Evolutionary conservation across 1,140 invertebrate species (phyloP), one percentile per base, ranked within the genome.

Genomic region (Lepidurus apus): DNA sequence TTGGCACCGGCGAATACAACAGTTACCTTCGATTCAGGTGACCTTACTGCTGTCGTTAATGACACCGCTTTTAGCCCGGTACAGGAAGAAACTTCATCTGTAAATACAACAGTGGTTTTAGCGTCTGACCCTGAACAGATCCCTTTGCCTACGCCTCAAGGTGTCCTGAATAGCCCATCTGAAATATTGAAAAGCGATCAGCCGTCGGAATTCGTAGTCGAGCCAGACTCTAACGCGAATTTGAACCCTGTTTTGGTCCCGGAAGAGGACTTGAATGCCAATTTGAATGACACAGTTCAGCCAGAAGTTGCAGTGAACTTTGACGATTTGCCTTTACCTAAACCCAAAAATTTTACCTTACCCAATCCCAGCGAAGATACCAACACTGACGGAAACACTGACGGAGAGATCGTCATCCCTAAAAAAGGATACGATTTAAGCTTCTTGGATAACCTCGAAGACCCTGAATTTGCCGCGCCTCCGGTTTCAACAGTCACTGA

Each of bases 371-470:
- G 17, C 3, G 53, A 65, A 65, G 53, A 65, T 2, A 34, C n/a
- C 8, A 65, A 65, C 13, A 34, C 34, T 34, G 26, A 34, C 26
- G 26, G 26, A 34, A 34, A 34, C 26, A 34, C 13, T 13, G 53
- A 21, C 34, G 73, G 44, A 34, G 78, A 44, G 43, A 0, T 79
- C 73, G 47, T 79, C 75, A 43, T 79, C 13, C 73, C 78, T 5
- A 79, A 79, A 42, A 79, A 79, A 42, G 78, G 78, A 4, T 79
- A 79, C 78, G 78, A 79, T 44, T 47, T 79, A 8, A 79, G 78
- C 42, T 79, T 79, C 43, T 47, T 79, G 78, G 78, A 79, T 42
- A 75, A 74, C 0, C 73, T 79, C 21, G 78, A 79, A 7, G 43
- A 79, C 43, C 78, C 53, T 34, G 78, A 79, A 24, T 75, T 75